A percentile compares a stretch with the other conserved stretches of the same genome.
Evolutionary conservation across 30 jellyfish, hydroid and myxozoan genomes (phyloP).

Genomic region (Chrysaora quinquecirrha): DNA sequence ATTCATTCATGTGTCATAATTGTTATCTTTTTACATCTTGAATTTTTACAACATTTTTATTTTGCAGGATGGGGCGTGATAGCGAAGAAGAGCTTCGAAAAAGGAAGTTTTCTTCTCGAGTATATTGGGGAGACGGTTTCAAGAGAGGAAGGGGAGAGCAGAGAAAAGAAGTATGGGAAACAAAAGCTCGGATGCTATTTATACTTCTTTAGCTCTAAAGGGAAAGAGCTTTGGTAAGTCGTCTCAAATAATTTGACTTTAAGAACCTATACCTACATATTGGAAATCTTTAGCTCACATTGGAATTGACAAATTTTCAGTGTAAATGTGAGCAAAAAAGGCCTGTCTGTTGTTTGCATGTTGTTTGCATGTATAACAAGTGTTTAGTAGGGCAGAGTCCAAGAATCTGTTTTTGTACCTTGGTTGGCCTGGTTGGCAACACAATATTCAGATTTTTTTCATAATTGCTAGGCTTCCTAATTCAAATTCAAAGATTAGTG

Average conservation of each 20-base stretch:
- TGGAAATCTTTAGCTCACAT: neutral
- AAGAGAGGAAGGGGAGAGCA: neutral
- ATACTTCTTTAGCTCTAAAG: neutral
- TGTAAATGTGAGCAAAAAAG: neutral
- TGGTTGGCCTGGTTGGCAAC: neutral
- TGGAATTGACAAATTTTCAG: neutral
- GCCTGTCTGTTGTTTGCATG: neutral
- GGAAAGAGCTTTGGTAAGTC: neutral
- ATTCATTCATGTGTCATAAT: neutral
- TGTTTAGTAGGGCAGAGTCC: neutral
- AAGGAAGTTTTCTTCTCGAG: neutral
- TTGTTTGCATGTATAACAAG: neutral
- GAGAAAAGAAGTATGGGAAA: neutral
- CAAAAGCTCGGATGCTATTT: neutral
- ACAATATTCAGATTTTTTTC: neutral
- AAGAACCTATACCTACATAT: neutral
- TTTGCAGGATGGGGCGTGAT: neutral
- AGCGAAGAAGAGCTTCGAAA: neutral
- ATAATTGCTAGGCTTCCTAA: too few species aligned
- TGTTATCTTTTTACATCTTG: neutral
- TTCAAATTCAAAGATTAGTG: neutral
- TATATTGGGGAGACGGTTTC: neutral
- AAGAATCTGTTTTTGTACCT: neutral
- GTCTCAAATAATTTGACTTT: neutral
- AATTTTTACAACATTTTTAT: neutral